Conservation (phyloP, 2,113 vertebrate genomes). For the Piprites chloris region DNA sequence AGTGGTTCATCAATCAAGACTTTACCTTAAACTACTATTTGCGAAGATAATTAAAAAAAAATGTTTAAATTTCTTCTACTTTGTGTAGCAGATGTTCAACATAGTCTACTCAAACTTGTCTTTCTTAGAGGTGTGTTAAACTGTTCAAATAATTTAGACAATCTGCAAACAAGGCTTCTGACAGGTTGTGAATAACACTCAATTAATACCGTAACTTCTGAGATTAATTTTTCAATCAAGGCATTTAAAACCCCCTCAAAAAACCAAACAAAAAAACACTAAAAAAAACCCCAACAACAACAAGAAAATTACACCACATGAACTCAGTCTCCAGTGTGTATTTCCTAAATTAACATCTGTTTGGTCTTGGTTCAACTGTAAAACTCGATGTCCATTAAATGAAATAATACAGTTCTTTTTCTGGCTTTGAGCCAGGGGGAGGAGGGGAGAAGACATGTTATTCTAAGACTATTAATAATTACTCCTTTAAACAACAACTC, state of each 20-base stretch:
- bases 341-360: slow-evolving; percentile 42
- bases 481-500: background rate
- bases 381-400: background rate
- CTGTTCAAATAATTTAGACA: slow-evolving; percentile 61
- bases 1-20: background rate
- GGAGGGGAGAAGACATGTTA: background rate
- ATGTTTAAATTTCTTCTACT: background rate
- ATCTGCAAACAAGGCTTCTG: slow-evolving; percentile 63
- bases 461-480: background rate
- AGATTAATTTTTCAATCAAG: slow-evolving; percentile 35
- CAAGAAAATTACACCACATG: background rate
- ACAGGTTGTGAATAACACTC: slow-evolving; percentile 59
- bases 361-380: slow-evolving; percentile 13
- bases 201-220: slow-evolving; percentile 44
- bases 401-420: background rate
- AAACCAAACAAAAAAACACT: background rate
- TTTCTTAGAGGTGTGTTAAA: slow-evolving; percentile 56
- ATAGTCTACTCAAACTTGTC: slow-evolving; percentile 39
- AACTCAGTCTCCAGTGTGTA: background rate
- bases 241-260: background rate
- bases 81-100: slow-evolving; percentile 49
- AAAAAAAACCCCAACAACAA: background rate
- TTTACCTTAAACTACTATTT: background rate
- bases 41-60: background rate
- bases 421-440: background rate